phyloP scores from a whole-genome alignment of 2,797 vertebrate species.

The Enteromius anoplus region DNA sequence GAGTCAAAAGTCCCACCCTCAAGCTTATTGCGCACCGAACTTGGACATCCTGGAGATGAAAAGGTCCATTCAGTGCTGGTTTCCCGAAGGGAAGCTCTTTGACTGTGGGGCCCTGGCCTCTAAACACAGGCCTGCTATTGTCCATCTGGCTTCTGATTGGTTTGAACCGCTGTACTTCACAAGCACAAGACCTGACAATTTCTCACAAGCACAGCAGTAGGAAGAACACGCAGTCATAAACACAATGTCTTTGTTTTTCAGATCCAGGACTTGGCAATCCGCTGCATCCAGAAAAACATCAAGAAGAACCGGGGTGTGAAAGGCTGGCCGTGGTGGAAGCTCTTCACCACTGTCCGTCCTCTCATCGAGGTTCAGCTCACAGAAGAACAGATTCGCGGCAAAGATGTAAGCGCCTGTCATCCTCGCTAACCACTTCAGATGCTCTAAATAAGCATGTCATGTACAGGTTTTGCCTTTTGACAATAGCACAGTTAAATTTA shows the following conservation, averaged over 20 bases:
- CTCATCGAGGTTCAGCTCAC: conserved; percentile 95
- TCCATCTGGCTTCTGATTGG: not conserved
- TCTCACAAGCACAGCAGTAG: conserved; percentile 1
- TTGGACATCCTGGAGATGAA: conserved; percentile 31
- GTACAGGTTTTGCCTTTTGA: conserved; percentile 43
- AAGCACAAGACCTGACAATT: not conserved
- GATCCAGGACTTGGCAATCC: conserved; percentile 95
- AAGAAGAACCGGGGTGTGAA: conserved; percentile 95
- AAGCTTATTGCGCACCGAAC: not conserved
- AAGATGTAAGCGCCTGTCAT: conserved; percentile 81
- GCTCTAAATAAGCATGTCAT: conserved; percentile 36
- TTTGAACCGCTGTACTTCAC: not conserved
- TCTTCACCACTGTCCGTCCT: conserved; percentile 93
- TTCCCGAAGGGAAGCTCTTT: conserved; percentile 45
- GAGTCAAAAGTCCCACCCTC: conserved; percentile 2
- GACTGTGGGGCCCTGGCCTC: conserved; percentile 54
- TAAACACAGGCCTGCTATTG: conserved; percentile 49
- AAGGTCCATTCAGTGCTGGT: conserved; percentile 33
- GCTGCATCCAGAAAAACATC: conserved; percentile 92
- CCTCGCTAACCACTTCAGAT: conserved; percentile 29
- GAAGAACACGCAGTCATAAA: not conserved
- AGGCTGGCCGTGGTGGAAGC: conserved; percentile 96
- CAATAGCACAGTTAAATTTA: conserved; percentile 32
- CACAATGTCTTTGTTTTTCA: conserved; percentile 60
- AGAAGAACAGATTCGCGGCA: conserved; percentile 92